Evolutionary conservation across 2,888 invertebrate species (phyloP).

Genomic region (Cephus rjabovi): DNA sequence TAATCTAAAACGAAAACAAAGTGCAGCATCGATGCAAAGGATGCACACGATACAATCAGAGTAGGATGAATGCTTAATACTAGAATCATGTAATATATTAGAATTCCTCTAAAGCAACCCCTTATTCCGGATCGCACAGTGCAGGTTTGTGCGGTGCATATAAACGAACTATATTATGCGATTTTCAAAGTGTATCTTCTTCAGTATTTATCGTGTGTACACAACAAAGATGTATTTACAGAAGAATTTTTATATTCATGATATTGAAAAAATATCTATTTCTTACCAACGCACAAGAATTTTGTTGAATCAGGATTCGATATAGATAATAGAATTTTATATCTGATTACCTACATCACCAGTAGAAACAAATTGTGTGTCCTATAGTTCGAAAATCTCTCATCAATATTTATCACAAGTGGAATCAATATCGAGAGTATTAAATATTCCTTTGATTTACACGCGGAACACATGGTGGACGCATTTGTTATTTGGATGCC

Average conservation of each 20-base stretch:
- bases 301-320: neutral
- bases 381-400: neutral
- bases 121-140: neutral
- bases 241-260: neutral
- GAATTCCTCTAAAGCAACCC: neutral
- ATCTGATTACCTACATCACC: too few relatives aligned
- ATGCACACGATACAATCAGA: neutral
- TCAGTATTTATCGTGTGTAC: neutral
- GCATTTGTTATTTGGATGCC: neutral
- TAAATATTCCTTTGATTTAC: neutral
- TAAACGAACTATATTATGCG: neutral
- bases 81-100: neutral
- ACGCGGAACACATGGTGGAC: neutral
- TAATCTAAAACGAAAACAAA: neutral
- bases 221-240: neutral
- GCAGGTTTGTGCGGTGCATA: neutral
- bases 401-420: constrained; percentile 6
- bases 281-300: neutral
- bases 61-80: neutral
- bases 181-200: neutral
- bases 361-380: neutral
- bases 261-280: neutral
- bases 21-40: neutral
- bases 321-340: neutral
- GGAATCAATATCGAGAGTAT: neutral